Evolutionary conservation across 2,888 invertebrate genomes (phyloP).

Genomic region (Dyspetes luteomarginatus): DNA sequence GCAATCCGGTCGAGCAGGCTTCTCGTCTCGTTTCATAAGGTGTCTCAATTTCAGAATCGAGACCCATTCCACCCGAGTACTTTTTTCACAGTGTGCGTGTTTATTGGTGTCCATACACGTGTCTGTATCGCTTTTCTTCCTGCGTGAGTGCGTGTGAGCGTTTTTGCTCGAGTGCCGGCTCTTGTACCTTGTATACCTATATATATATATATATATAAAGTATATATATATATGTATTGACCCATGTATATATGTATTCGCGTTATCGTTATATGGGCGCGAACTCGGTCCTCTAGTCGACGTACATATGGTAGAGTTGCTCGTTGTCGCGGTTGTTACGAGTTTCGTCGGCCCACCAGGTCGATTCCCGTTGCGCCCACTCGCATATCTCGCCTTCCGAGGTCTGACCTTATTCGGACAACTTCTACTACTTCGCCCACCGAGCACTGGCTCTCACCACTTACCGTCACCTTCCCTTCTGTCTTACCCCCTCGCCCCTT

Average conservation of each 20-base stretch:
- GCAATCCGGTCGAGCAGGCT: slow-evolving; percentile 64
- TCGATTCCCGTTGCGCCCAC: slow-evolving; percentile 69
- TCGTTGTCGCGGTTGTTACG: slow-evolving; percentile 50
- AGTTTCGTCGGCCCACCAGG: slow-evolving; percentile 63
- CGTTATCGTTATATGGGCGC: slow-evolving; percentile 52
- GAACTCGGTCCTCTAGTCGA: slow-evolving; percentile 70
- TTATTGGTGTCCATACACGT: slow-evolving; percentile 2
- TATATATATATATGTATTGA: not conserved
- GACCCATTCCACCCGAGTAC: slow-evolving; percentile 42
- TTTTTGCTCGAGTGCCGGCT: slow-evolving; percentile 25
- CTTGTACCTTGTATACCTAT: not conserved
- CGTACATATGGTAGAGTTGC: slow-evolving; percentile 59
- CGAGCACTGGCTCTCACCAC: slow-evolving; percentile 63
- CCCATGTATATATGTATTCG: not conserved
- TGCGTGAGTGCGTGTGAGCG: not conserved
- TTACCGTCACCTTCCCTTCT: slow-evolving; percentile 26
- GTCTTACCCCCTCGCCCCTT: not conserved
- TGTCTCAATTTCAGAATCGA: slow-evolving; percentile 64
- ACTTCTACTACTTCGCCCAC: slow-evolving; percentile 79
- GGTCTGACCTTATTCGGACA: slow-evolving; percentile 82
- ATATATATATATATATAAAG: not conserved
- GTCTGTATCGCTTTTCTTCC: slow-evolving; percentile 46
- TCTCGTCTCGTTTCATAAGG: slow-evolving; percentile 65
- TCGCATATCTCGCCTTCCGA: slow-evolving; percentile 71
- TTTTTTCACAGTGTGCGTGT: not conserved